These are phyloP conservation scores for Tetragonisca angustula DNA, from an alignment of 2,888 invertebrate species.

Conservation along the genomic window DNA sequence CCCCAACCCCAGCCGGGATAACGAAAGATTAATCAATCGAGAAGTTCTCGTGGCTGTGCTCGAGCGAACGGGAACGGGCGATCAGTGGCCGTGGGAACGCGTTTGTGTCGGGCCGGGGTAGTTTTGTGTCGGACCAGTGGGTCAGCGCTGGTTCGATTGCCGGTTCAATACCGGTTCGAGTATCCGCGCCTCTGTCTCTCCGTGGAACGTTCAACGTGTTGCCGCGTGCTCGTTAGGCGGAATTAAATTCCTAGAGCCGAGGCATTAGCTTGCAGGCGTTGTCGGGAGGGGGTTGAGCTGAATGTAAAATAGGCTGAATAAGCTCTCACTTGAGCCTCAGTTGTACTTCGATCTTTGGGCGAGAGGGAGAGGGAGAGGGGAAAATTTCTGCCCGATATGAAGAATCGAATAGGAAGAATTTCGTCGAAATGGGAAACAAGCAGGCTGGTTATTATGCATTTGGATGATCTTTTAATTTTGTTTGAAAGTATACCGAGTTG, in stretches of 20 bases:
- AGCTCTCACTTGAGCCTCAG: not conserved
- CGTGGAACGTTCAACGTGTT: slow-evolving; percentile 29
- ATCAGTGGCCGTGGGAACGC: too few relatives aligned
- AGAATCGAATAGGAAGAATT: too few relatives aligned
- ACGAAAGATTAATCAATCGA: slow-evolving; percentile 45
- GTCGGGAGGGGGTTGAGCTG: not conserved
- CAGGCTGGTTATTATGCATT: not conserved
- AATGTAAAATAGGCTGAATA: not conserved
- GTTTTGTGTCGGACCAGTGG: slow-evolving; percentile 20
- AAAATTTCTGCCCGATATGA: too few relatives aligned
- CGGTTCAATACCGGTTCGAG: slow-evolving; percentile 32
- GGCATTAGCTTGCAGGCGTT: not conserved
- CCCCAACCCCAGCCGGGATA: slow-evolving; percentile 27
- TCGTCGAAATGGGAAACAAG: not conserved
- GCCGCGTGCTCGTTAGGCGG: slow-evolving; percentile 30
- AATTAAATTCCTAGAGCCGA: slow-evolving; percentile 30
- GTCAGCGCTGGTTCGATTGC: slow-evolving; percentile 13
- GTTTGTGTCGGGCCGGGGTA: not conserved
- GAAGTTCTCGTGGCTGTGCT: not conserved
- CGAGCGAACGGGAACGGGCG: not conserved
- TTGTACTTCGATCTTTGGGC: too few relatives aligned
- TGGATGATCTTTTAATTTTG: not conserved
- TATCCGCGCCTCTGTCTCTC: slow-evolving; percentile 2
- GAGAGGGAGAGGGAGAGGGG: too few relatives aligned
- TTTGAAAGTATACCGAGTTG: not conserved